These are phyloP conservation scores for Archips xylosteana DNA, from an alignment of 2,888 invertebrate genomes.

Conservation along the genomic window DNA sequence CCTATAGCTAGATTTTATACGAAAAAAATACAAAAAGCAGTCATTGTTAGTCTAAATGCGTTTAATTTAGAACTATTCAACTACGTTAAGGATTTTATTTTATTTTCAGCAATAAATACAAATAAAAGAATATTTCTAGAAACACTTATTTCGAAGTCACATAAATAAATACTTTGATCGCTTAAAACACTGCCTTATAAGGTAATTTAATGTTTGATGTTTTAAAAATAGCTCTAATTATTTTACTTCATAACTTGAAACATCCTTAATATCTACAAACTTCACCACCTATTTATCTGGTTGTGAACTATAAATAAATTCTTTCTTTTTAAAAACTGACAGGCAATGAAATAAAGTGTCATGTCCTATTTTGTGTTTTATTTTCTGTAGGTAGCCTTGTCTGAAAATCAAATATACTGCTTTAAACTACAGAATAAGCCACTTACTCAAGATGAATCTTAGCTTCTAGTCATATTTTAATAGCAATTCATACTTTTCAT, in stretches of 20 bases:
- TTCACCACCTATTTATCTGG: conserved; percentile 65
- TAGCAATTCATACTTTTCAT: not conserved
- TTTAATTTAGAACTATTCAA: conserved; percentile 10
- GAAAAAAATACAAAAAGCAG: conserved; percentile 24
- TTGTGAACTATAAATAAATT: conserved; percentile 65
- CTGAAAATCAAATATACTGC: not conserved
- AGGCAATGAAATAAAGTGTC: conserved; percentile 65
- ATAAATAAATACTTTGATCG: not conserved
- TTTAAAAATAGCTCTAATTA: not conserved
- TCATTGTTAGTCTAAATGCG: conserved; percentile 29
- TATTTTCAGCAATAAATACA: conserved; percentile 31
- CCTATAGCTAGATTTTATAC: conserved; percentile 32
- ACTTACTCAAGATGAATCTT: not conserved
- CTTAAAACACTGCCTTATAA: not conserved
- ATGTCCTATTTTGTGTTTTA: conserved; percentile 59
- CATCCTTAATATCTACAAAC: conserved; percentile 33
- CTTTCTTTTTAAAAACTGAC: conserved; percentile 24
- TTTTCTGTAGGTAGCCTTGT: conserved; percentile 31
- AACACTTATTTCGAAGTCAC: not conserved
- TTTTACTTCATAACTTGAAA: not conserved
- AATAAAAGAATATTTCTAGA: not conserved
- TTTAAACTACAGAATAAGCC: too few relatives aligned
- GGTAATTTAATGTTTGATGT: not conserved
- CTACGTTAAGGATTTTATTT: conserved; percentile 29
- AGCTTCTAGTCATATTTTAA: conserved; percentile 11